A percentile compares a stretch with the other conserved stretches of the same genome.
These are phyloP conservation scores for Coracias cyanogaster DNA, from an alignment of 2,797 vertebrate species.

Conservation along the genomic window DNA sequence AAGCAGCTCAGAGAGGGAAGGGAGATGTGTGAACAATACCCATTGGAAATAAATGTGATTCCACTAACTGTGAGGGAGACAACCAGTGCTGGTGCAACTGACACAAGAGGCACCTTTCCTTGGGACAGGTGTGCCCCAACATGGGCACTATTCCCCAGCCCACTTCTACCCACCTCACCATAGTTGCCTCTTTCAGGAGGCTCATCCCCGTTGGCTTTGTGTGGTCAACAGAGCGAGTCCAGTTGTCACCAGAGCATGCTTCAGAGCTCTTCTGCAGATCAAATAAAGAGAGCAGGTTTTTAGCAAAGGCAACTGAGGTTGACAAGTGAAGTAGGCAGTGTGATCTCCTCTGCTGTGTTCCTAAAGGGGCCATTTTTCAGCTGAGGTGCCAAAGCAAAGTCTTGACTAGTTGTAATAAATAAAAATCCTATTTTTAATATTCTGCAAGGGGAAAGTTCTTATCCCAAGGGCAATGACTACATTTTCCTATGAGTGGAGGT, in stretches of 20 bases:
- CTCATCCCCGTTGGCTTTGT: not conserved
- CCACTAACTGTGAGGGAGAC: not conserved
- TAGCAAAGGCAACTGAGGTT: not conserved
- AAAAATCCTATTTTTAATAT: conserved; percentile 35
- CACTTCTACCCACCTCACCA: not conserved
- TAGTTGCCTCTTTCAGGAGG: not conserved
- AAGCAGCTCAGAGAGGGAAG: not conserved
- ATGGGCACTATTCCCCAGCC: fast-evolving
- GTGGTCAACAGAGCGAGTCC: fast-evolving
- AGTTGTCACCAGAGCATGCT: not conserved
- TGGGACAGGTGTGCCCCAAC: fast-evolving
- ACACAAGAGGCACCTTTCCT: not conserved
- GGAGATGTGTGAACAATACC: not conserved
- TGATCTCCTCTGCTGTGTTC: not conserved
- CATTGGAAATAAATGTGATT: fast-evolving
- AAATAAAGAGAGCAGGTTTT: not conserved
- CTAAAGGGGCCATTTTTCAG: conserved; percentile 35
- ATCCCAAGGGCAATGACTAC: conserved; percentile 51
- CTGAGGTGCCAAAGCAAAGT: conserved; percentile 19
- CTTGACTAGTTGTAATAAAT: conserved; percentile 43
- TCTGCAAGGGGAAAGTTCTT: conserved; percentile 21
- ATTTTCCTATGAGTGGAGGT: conserved; percentile 18
- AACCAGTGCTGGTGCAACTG: not conserved
- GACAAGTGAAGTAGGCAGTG: not conserved
- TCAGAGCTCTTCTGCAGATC: not conserved